Conservation (phyloP, 2,797 vertebrate species). For the Bovichtus variegatus region DNA sequence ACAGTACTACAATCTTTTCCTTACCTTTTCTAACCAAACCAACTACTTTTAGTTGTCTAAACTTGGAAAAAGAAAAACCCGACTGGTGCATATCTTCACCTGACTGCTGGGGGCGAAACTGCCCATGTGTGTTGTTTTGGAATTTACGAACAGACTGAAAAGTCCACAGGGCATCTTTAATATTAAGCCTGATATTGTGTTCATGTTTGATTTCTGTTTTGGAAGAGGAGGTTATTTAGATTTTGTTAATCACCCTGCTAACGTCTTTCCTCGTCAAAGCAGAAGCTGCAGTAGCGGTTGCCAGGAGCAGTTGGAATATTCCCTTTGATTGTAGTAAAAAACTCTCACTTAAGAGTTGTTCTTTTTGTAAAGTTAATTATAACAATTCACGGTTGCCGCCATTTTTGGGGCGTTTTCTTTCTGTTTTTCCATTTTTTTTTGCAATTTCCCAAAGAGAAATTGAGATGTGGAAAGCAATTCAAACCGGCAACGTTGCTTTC, state of each 20-base stretch:
- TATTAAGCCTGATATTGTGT: neutral
- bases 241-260: no score
- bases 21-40: neutral
- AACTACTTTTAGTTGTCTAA: neutral
- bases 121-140: neutral
- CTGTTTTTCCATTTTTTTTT: no score
- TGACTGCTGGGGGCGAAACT: neutral
- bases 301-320: neutral
- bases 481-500: neutral
- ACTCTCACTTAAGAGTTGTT: neutral
- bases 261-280: neutral
- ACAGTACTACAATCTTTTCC: neutral
- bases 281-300: neutral
- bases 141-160: neutral
- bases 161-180: no score
- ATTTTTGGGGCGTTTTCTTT: neutral
- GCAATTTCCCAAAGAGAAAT: neutral
- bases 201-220: neutral
- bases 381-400: neutral
- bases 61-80: neutral
- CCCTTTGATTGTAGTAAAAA: no score
- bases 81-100: neutral
- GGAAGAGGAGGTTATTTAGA: neutral
- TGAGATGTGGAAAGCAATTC: neutral
- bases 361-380: neutral